These are phyloP conservation scores for Acrobasis consociella DNA, from an alignment of 2,888 invertebrate species.

Conservation along the genomic window DNA sequence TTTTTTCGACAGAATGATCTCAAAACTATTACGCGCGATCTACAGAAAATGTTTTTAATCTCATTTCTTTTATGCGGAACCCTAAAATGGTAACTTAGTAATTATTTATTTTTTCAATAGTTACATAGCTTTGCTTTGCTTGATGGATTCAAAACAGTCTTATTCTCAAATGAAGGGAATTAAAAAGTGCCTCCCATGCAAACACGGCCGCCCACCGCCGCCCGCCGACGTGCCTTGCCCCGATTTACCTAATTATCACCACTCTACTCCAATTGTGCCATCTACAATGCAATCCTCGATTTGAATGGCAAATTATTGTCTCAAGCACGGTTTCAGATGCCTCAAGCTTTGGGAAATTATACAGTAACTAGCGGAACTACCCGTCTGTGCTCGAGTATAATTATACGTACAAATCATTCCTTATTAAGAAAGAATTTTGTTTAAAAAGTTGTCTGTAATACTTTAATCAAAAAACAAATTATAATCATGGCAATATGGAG, in stretches of 20 bases:
- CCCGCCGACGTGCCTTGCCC: slow-evolving; percentile 13
- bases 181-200: slow-evolving; percentile 13
- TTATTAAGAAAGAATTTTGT: no score
- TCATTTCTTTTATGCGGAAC: no score
- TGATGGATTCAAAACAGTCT: background rate
- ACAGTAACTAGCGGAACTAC: background rate
- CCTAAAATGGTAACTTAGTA: background rate
- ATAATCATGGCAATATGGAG: no score
- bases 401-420: no score
- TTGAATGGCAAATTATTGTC: slow-evolving; percentile 21
- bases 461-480: no score
- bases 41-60: no score
- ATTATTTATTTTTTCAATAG: background rate
- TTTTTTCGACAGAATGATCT: no score
- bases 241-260: slow-evolving; percentile 17
- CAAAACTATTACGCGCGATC: no score
- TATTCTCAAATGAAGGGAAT: slow-evolving; percentile 11
- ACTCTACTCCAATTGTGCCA: slow-evolving; percentile 11
- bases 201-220: slow-evolving; percentile 7
- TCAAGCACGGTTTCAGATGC: background rate
- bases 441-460: no score
- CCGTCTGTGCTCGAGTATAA: no score
- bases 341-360: background rate
- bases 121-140: no score
- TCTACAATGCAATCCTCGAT: slow-evolving; percentile 16